A percentile compares a stretch with the other conserved stretches of the same genome.
These are phyloP conservation scores for Epirrhoe tristata DNA, from an alignment of 2,888 invertebrate genomes.

Conservation along the genomic window DNA sequence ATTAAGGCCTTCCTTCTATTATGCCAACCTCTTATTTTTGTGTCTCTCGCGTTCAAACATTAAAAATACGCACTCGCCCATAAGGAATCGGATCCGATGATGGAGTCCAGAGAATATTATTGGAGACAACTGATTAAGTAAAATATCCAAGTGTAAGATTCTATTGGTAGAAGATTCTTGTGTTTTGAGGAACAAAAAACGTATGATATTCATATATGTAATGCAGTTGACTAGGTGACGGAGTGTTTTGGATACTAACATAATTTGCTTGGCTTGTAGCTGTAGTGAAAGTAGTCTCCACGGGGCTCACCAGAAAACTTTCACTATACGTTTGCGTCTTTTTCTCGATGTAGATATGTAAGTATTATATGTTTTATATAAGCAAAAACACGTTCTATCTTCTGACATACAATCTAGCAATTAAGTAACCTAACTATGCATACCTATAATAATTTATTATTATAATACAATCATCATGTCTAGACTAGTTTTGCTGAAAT, in stretches of 20 bases:
- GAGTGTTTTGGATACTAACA: background rate
- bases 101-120: too few species aligned
- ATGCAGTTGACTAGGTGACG: background rate
- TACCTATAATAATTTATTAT: background rate
- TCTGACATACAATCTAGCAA: background rate
- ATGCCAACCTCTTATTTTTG: too few species aligned
- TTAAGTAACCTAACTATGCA: background rate
- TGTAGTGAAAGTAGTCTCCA: conserved; percentile 1
- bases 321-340: background rate
- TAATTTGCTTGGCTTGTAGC: background rate
- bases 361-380: background rate
- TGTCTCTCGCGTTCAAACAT: too few species aligned
- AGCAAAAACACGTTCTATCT: background rate
- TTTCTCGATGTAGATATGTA: background rate
- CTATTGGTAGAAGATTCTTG: too few species aligned
- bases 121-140: too few species aligned
- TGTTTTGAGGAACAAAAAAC: too few species aligned
- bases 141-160: too few species aligned
- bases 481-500: too few species aligned
- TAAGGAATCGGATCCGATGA: too few species aligned
- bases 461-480: too few species aligned
- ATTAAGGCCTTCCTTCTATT: too few species aligned
- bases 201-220: background rate
- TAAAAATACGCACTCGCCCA: too few species aligned
- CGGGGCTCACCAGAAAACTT: background rate